Percentiles rank a stretch among this genome's conserved stretches.
phyloP scores from a whole-genome alignment of 2,113 vertebrate species.

The Leucoraja erinaceus region DNA sequence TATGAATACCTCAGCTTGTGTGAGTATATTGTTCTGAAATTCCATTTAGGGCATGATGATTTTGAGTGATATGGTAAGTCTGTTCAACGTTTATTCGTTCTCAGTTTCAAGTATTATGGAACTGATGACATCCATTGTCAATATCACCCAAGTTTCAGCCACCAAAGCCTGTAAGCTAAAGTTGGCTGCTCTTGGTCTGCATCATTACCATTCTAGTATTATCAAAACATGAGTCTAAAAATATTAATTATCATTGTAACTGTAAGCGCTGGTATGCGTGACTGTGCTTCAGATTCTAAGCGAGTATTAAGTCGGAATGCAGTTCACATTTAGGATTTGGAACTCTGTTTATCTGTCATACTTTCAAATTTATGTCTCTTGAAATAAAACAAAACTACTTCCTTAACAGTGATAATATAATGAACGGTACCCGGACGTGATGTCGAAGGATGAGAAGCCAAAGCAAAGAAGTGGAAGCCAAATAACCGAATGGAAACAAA shows the following conservation, averaged over 20 bases:
- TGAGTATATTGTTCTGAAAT: not conserved
- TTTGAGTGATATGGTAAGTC: constrained; percentile 16
- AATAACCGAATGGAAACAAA: too few species aligned
- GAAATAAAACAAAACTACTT: not conserved
- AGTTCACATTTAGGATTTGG: not conserved
- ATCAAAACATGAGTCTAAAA: constrained; percentile 26
- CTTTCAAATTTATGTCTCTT: not conserved
- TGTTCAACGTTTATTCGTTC: not conserved
- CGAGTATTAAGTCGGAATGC: not conserved
- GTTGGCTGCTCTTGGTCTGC: not conserved
- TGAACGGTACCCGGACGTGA: too few species aligned
- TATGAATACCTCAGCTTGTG: not conserved
- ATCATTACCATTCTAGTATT: not conserved
- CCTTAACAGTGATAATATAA: not conserved
- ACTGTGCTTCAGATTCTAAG: not conserved
- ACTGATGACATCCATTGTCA: not conserved
- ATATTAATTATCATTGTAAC: constrained; percentile 22
- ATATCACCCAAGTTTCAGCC: not conserved
- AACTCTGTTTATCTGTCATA: not conserved
- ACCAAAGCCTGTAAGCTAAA: not conserved
- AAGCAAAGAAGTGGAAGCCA: too few species aligned
- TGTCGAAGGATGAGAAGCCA: too few species aligned
- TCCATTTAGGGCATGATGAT: not conserved
- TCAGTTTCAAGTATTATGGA: not conserved
- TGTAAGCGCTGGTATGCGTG: not conserved